Percentiles rank a stretch among this genome's conserved stretches.
Evolutionary conservation across 2,797 vertebrate species (phyloP).

Genomic region (Coendou prehensilis): DNA sequence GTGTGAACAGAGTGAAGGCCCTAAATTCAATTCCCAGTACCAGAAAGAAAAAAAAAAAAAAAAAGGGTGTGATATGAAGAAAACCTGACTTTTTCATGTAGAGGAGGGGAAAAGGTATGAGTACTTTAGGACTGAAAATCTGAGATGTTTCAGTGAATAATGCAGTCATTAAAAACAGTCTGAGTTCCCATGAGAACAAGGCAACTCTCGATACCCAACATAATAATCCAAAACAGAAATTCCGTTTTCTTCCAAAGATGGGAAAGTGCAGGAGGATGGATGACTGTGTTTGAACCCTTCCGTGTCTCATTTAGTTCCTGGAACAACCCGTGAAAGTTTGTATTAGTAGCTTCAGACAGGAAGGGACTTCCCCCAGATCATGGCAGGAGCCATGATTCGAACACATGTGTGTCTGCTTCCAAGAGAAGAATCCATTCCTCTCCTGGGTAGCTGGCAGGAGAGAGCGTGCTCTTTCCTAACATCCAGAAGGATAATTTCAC

Average conservation of each 20-base stretch:
- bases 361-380: not conserved
- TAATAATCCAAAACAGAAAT: conserved; percentile 27
- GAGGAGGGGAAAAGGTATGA: not conserved
- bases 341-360: not conserved
- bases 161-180: not conserved
- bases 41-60: not conserved
- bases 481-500: not conserved
- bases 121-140: not conserved
- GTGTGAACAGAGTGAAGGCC: not conserved
- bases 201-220: not conserved
- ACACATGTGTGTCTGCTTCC: not conserved
- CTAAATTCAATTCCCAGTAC: not conserved
- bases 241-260: not conserved
- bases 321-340: not conserved
- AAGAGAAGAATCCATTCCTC: not conserved
- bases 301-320: not conserved
- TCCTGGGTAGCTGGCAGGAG: not conserved
- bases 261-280: not conserved
- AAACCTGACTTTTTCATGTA: not conserved
- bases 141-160: not conserved
- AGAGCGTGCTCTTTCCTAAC: not conserved
- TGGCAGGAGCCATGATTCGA: not conserved
- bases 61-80: not conserved
- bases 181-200: not conserved
- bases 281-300: not conserved